Evolutionary conservation across 1,140 invertebrate genomes (phyloP).

Genomic region (Polyergus mexicanus): DNA sequence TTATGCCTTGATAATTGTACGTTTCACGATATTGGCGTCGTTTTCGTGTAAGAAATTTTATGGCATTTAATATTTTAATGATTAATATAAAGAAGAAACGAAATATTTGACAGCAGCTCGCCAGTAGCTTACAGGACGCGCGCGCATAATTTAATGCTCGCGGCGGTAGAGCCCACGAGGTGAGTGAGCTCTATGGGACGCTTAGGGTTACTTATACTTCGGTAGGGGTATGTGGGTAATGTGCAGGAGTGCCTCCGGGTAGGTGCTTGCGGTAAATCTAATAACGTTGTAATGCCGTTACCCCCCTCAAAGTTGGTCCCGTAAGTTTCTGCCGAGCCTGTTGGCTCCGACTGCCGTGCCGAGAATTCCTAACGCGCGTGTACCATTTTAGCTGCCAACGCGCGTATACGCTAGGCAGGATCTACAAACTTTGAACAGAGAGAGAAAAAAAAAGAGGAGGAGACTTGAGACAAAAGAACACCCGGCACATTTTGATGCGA

Average conservation of each 20-base stretch:
- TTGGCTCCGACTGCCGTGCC: slow-evolving; percentile 76
- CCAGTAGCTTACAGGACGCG: slow-evolving; percentile 52
- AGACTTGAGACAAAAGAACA: neutral
- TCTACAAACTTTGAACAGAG: slow-evolving; percentile 24
- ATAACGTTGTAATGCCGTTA: slow-evolving; percentile 87
- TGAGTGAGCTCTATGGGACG: slow-evolving; percentile 70
- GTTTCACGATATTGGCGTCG: neutral
- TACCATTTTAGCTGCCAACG: slow-evolving; percentile 69
- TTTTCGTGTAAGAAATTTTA: neutral
- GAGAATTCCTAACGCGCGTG: slow-evolving; percentile 80
- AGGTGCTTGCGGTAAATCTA: slow-evolving; percentile 87
- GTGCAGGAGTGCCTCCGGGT: slow-evolving; percentile 80
- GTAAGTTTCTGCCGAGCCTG: slow-evolving; percentile 77
- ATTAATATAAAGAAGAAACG: slow-evolving; percentile 37
- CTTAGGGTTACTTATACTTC: slow-evolving; percentile 84
- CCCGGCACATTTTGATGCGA: neutral
- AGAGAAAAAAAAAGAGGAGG: slow-evolving; percentile 23
- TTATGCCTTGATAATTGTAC: neutral
- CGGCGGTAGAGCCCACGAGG: slow-evolving; percentile 61
- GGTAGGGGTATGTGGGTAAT: slow-evolving; percentile 80
- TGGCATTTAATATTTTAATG: neutral
- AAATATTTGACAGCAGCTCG: slow-evolving; percentile 21
- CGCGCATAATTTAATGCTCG: slow-evolving; percentile 74
- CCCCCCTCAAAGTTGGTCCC: slow-evolving; percentile 77
- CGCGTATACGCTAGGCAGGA: slow-evolving; percentile 42